Base-by-base conservation (phyloP, 2,797 vertebrate species). In the Melanotaenia parkinsoni region DNA sequence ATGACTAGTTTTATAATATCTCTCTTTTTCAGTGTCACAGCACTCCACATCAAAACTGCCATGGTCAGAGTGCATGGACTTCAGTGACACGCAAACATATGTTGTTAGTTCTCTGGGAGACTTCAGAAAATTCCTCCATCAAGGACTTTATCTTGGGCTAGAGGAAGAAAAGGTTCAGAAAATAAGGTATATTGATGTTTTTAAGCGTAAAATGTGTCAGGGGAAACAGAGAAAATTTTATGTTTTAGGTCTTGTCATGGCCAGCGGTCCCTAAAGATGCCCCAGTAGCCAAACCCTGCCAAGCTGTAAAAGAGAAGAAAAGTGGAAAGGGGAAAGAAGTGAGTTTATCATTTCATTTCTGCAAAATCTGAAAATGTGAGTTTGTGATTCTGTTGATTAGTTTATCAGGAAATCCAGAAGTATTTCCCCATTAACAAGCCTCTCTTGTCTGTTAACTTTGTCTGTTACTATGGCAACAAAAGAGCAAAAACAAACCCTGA, bases 101-200 rank as follows among this genome's bases (percentile, higher is more conserved):
- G 12, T 11, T 0, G 63, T 90, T 20, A 71, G 24, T 53, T 92
- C 96, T 67, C 91, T 97, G 71, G 33, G 81, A 20, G 63, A 78
- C 0, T 85, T 97, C 28, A 97, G 96, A 91, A 92, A 82, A 76
- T 96, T 95, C 74, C 87, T 98, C 77, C 84, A 69, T 1, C 69
- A 68, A 1, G 96, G 97, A 57, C 91, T 95, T 0, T 58, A 40
- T 0, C 67, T 98, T 30, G 84, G 87, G 0, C 72, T 98, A 0
- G 86, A 95, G 67, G 95, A 97, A 78, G 95, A 98, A 85, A 97
- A 96, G 96, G 97, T 97, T 76, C 8, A 38, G 2, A 24, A 33
- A 64, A 71, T 3, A 5, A 35, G 6, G 7, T 12, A 24, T 26
- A 1, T 7, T 10, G 53, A 1, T 37, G 8, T 14, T 47, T 58